Evolutionary conservation across 2,888 invertebrate genomes (phyloP).

Genomic region (Cantharis lateralis): DNA sequence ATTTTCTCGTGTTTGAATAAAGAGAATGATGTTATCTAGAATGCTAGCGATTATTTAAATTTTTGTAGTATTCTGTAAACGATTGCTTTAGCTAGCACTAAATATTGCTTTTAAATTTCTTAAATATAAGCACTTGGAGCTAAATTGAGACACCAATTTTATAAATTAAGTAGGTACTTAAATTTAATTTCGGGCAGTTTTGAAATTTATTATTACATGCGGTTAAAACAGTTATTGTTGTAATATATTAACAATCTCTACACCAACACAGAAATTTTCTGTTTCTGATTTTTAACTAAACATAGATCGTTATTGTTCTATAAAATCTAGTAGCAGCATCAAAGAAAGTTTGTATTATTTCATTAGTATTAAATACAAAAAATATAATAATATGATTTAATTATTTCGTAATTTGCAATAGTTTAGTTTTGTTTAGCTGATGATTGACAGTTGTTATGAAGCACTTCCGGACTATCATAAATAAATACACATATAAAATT

Average conservation of each 20-base stretch:
- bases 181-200: not conserved
- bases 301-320: not conserved
- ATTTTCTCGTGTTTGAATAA: too few species aligned
- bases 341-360: not conserved
- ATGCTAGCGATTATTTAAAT: too few species aligned
- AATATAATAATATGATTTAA: too few species aligned
- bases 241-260: not conserved
- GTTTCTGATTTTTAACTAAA: not conserved
- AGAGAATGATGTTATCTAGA: too few species aligned
- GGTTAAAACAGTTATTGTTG: not conserved
- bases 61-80: too few species aligned
- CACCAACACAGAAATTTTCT: not conserved
- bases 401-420: not conserved
- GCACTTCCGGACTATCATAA: not conserved
- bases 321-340: not conserved
- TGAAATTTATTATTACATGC: not conserved
- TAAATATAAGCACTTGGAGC: not conserved
- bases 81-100: too few species aligned
- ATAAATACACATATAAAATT: not conserved
- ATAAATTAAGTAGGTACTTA: not conserved
- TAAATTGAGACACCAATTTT: not conserved
- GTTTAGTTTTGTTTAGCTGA: not conserved
- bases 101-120: too few species aligned
- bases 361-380: not conserved
- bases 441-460: not conserved